Percentiles rank a stretch among this genome's conserved stretches.
Evolutionary conservation across 2,888 invertebrate genomes (phyloP).

Genomic region (Embidobia sp.): DNA sequence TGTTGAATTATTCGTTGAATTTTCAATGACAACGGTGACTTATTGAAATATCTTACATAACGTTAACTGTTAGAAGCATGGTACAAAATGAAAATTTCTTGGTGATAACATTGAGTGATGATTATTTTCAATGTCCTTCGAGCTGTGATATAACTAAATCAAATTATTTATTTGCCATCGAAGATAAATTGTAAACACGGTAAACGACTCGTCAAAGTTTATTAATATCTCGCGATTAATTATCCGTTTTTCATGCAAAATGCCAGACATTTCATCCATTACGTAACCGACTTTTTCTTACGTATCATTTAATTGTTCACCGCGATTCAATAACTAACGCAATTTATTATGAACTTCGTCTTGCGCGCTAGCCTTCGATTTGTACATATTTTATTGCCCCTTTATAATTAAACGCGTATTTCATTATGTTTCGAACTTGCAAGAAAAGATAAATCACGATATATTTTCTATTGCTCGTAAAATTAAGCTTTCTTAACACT

Average conservation of each 20-base stretch:
- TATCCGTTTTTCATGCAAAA: conserved; percentile 25
- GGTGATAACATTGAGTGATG: conserved; percentile 57
- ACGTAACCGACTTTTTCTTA: conserved; percentile 28
- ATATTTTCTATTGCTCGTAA: too few species aligned
- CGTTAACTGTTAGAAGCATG: conserved; percentile 43
- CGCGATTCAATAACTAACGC: conserved; percentile 12
- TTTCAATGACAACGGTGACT: conserved; percentile 59
- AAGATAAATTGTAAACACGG: conserved; percentile 21
- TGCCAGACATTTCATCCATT: conserved; percentile 35
- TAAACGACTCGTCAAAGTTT: conserved; percentile 23
- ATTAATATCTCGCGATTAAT: conserved; percentile 28
- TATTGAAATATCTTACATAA: conserved; percentile 63
- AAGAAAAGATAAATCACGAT: too few species aligned
- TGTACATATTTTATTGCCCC: conserved; percentile 5
- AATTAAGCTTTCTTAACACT: too few species aligned
- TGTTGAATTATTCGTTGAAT: conserved; percentile 60
- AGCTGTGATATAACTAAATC: conserved; percentile 52
- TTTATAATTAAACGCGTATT: conserved; percentile 36
- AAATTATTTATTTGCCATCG: conserved; percentile 42
- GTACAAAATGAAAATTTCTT: conserved; percentile 63
- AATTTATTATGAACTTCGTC: conserved; percentile 28
- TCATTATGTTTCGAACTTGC: conserved; percentile 36
- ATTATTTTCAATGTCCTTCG: conserved; percentile 57
- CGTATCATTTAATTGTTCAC: conserved; percentile 15
- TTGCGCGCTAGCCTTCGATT: background rate